Conservation (phyloP, 2,888 invertebrate species). For the Priapulus caudatus region DNA sequence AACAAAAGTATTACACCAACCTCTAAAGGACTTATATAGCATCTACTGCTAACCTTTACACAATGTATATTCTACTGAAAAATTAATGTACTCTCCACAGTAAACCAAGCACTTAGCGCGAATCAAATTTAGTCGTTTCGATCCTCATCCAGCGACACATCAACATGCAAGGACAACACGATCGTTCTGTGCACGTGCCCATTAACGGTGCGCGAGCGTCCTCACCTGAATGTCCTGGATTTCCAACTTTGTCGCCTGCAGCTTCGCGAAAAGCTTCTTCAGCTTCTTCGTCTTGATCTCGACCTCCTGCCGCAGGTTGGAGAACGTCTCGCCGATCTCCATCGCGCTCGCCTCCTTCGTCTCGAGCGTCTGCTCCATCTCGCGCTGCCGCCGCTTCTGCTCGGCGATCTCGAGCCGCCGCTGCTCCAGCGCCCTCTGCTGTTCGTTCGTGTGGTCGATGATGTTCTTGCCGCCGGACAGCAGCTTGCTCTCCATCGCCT, state of each 20-base stretch:
- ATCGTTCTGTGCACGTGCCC: no score
- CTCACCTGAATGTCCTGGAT: constrained; percentile 65
- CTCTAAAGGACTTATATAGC: no score
- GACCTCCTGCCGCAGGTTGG: constrained; percentile 86
- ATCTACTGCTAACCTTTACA: no score
- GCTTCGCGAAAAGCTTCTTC: constrained; percentile 74
- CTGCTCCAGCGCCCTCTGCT: constrained; percentile 75
- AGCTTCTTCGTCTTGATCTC: constrained; percentile 89
- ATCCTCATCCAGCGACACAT: no score
- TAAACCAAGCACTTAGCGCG: no score
- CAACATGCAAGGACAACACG: no score
- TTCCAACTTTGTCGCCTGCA: constrained; percentile 61
- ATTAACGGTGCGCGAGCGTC: no score
- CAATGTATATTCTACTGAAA: no score
- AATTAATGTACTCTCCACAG: no score
- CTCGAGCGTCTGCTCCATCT: constrained; percentile 87
- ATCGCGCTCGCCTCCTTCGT: constrained; percentile 82
- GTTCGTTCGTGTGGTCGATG: constrained; percentile 85
- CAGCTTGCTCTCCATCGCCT: constrained; percentile 79
- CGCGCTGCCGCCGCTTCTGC: constrained; percentile 60
- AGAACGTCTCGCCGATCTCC: constrained; percentile 78
- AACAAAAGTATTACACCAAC: no score
- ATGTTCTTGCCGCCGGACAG: constrained; percentile 88
- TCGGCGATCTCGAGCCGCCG: constrained; percentile 75
- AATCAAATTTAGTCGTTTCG: no score